Conservation (phyloP, 2,797 vertebrate species). For the Picus viridis region DNA sequence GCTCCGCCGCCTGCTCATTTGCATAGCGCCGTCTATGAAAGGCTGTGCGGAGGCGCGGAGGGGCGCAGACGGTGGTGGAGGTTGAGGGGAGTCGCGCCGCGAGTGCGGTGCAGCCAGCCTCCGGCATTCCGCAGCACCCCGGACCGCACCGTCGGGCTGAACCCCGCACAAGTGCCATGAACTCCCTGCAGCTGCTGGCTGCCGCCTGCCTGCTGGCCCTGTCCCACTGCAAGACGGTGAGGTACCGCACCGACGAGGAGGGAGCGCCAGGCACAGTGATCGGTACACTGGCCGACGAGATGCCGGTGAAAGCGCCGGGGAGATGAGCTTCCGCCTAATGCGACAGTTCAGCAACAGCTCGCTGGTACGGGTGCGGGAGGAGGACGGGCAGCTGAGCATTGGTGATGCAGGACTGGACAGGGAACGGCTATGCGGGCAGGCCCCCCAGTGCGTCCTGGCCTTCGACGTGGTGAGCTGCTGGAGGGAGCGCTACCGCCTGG, state of each 20-base stretch:
- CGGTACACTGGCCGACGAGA: constrained; percentile 92
- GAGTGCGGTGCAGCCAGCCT: background rate
- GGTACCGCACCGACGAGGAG: constrained; percentile 92
- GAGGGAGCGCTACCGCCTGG: constrained; percentile 87
- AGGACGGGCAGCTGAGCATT: constrained; percentile 90
- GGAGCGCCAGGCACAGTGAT: constrained; percentile 91
- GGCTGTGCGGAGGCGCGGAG: constrained; percentile 52
- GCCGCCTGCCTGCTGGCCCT: constrained; percentile 69
- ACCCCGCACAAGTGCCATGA: constrained; percentile 58
- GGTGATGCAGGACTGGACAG: constrained; percentile 90
- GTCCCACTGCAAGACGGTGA: constrained; percentile 85
- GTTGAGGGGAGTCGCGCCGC: fast-evolving
- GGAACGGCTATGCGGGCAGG: constrained; percentile 88
- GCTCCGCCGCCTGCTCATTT: constrained; percentile 81
- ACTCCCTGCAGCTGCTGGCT: constrained; percentile 65
- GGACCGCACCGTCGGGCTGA: background rate
- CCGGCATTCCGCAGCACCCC: no score
- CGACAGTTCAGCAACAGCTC: constrained; percentile 90
- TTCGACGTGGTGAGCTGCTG: constrained; percentile 94
- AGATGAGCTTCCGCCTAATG: constrained; percentile 89
- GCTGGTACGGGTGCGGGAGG: constrained; percentile 89
- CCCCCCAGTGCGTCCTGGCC: constrained; percentile 87
- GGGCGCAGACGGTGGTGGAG: background rate
- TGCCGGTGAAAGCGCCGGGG: constrained; percentile 87
- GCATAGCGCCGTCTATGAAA: constrained; percentile 89